Evolutionary conservation across 2,113 vertebrate genomes (phyloP).

Genomic region (Crotophaga sulcirostris): DNA sequence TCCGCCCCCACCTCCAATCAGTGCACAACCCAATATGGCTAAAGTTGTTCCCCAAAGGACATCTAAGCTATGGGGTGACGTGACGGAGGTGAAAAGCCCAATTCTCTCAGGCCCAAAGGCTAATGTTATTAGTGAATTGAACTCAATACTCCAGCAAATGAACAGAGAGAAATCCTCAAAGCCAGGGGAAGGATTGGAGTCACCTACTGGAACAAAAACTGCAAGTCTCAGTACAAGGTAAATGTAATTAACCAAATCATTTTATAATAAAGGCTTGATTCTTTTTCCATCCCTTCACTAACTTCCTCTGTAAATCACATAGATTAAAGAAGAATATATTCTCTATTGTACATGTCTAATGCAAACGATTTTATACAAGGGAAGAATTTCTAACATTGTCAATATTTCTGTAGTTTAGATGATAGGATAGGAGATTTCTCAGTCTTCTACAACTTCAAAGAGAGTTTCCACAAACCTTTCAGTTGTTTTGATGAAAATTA

Average conservation of each 20-base stretch:
- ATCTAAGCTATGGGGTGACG: conserved; percentile 93
- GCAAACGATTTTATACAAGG: background rate
- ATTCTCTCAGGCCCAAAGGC: conserved; percentile 91
- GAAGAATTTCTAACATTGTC: background rate
- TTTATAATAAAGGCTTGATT: background rate
- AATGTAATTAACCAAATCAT: conserved; percentile 27
- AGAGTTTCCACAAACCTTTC: background rate
- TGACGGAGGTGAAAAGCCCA: conserved; percentile 86
- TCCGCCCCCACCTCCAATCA: conserved; percentile 81
- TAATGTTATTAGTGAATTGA: conserved; percentile 94
- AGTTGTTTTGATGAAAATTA: background rate
- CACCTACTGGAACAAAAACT: conserved; percentile 82
- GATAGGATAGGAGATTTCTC: background rate
- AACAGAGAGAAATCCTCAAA: conserved; percentile 90
- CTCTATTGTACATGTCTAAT: background rate
- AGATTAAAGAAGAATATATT: background rate
- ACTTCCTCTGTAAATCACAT: background rate
- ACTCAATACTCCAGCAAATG: conserved; percentile 96
- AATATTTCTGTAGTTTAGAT: background rate
- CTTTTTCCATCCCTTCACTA: background rate
- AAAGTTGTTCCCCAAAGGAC: conserved; percentile 88
- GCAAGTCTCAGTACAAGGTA: conserved; percentile 89
- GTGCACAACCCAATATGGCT: conserved; percentile 73
- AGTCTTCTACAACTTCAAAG: background rate
- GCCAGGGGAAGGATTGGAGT: conserved; percentile 87